Evolutionary conservation across 2,113 vertebrate species (phyloP), one percentile per base, ranked within the genome.

Genomic region (Ahaetulla prasina): DNA sequence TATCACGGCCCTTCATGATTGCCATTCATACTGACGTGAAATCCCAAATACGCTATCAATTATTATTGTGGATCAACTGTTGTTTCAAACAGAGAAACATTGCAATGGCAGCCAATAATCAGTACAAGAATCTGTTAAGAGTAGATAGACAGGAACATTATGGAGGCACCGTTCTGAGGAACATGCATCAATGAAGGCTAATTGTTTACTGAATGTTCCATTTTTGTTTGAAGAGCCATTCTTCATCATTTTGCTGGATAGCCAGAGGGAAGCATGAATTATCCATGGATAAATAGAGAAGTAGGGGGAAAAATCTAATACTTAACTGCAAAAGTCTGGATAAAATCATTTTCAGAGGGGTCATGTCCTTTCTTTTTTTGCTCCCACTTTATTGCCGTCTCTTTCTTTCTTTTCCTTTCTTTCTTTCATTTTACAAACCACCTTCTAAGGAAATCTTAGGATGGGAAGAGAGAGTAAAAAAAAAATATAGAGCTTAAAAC

Each of bases 191-290:
- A 8, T 53, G 43, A 12, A 88, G 25, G 25, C 45, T 88, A 88
- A 92, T 80, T 4, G 47, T 88, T 92, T 74, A 45, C 86, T 88
- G 35, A 55, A 80, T 39, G 47, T 87, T 53, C 50, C 74, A 90
- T 53, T 87, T 49, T 63, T 86, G 27, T 63, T 43, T 43, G 43
- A 88, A 63, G 49, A 74, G 52, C 20, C 49, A 53, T 52, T 74
- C 49, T 63, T 74, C 60, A 53, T 3, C 14, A 88, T 45, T 92
- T 92, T 88, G 60, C 10, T 88, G 86, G 23, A 92, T 80, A 88
- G 91, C 91, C 86, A 45, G 86, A 80, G 60, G 91, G 60, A 52
- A 74, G 74, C 86, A 92, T 80, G 60, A 80, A 35, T 80, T 92
- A 74, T 88, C 23, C 49, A 80, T 68, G 47, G 57, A 88, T 88